Percentiles rank a stretch among this genome's conserved stretches.
Evolutionary conservation across 2,113 vertebrate genomes (phyloP).

Genomic region (Poecilia latipinna): DNA sequence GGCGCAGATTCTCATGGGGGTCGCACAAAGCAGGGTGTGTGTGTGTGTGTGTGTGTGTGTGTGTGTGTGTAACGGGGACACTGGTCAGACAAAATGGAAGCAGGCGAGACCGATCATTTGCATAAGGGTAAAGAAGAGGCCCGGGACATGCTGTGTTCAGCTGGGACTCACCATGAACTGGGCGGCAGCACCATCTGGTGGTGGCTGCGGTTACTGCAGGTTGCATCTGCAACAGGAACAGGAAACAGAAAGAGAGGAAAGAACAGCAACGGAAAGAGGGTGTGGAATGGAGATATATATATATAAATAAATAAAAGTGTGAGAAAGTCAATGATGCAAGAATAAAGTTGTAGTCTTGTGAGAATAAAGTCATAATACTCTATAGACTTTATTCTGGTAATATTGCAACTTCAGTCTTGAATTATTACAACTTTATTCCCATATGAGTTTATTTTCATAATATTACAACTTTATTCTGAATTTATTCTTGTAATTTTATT

Average conservation of each 20-base stretch:
- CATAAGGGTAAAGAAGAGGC: constrained; percentile 55
- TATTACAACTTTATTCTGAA: too few relatives aligned
- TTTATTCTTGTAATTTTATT: too few relatives aligned
- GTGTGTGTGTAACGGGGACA: not conserved
- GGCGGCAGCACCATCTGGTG: constrained; percentile 61
- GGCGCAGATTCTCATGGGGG: constrained; percentile 50
- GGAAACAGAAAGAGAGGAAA: constrained; percentile 10
- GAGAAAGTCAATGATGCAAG: too few relatives aligned
- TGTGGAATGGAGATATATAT: too few relatives aligned
- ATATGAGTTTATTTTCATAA: too few relatives aligned
- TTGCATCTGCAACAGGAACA: not conserved
- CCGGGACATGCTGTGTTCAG: constrained; percentile 26
- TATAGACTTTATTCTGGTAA: too few relatives aligned
- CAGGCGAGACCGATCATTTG: constrained; percentile 66
- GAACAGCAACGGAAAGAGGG: too few relatives aligned
- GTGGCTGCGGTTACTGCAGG: constrained; percentile 22
- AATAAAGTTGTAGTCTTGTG: too few relatives aligned
- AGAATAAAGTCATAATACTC: too few relatives aligned
- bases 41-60: not conserved
- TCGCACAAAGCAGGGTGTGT: not conserved
- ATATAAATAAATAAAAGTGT: too few relatives aligned
- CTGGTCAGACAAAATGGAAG: constrained; percentile 63
- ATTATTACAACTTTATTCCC: too few relatives aligned
- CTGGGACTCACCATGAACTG: constrained; percentile 11
- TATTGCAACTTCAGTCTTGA: too few relatives aligned